Percentiles rank a stretch among this genome's conserved stretches.
Evolutionary conservation across 2,113 vertebrate genomes (phyloP).

Genomic region (Paradisaea rubra): DNA sequence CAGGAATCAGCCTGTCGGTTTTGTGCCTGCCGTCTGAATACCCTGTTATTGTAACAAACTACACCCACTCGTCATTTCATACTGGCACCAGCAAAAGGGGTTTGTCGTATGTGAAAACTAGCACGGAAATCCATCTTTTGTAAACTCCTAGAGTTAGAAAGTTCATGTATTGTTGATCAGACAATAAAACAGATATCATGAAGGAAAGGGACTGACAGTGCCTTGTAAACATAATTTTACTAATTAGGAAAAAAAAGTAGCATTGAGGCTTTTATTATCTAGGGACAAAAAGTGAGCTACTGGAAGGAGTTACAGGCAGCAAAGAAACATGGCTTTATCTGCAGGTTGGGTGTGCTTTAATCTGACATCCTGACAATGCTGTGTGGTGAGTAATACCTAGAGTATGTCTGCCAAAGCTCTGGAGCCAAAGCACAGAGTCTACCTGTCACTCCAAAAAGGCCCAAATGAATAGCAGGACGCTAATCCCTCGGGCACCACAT

Average conservation of each 20-base stretch:
- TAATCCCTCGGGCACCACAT: slow-evolving; percentile 31
- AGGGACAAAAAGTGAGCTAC: slow-evolving; percentile 14
- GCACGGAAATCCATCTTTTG: slow-evolving; percentile 33
- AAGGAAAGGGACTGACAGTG: neutral
- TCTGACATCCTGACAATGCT: slow-evolving; percentile 34
- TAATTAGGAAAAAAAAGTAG: neutral
- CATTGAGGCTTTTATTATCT: slow-evolving; percentile 33
- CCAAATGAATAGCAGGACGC: slow-evolving; percentile 28
- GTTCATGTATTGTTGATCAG: slow-evolving; percentile 40
- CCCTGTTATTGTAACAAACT: neutral
- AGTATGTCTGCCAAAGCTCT: slow-evolving; percentile 6
- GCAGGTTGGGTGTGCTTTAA: slow-evolving; percentile 32
- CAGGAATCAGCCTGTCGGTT: neutral
- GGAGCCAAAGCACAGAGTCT: neutral
- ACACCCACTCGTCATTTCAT: neutral
- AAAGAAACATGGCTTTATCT: neutral
- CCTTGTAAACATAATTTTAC: neutral
- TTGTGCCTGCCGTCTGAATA: neutral
- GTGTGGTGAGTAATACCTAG: slow-evolving; percentile 33
- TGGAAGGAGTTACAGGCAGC: neutral
- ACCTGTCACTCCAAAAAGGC: slow-evolving; percentile 23
- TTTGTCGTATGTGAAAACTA: neutral
- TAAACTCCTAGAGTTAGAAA: slow-evolving; percentile 9
- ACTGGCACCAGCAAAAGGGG: neutral
- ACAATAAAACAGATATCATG: neutral